phyloP scores from a whole-genome alignment of 53 echinoderm and acorn worm species.

The Actinopyga echinites region DNA sequence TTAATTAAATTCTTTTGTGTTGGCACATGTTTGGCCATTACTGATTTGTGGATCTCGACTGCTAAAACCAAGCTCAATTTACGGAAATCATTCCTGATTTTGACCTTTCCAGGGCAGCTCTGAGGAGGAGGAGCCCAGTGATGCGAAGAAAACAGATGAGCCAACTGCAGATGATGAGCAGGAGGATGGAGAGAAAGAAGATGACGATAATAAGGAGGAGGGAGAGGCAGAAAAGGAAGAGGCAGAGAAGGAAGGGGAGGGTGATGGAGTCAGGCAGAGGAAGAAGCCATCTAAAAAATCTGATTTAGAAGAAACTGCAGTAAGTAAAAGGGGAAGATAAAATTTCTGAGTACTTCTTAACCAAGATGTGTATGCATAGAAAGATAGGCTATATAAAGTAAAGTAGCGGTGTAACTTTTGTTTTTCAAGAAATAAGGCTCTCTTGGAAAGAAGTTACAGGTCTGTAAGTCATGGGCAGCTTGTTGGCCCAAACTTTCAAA shows the following conservation, averaged over 20 bases:
- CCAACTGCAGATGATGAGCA: conserved; percentile 66
- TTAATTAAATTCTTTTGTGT: too few species aligned
- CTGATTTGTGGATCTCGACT: too few species aligned
- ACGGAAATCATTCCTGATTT: too few species aligned
- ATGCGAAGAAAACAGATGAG: conserved; percentile 72
- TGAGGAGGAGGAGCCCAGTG: conserved; percentile 20
- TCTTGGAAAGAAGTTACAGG: too few species aligned
- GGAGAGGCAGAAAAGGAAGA: conserved; percentile 42
- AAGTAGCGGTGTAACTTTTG: too few species aligned
- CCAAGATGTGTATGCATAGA: too few species aligned
- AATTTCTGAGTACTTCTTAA: neutral
- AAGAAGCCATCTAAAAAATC: conserved; percentile 57
- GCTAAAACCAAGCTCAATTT: too few species aligned
- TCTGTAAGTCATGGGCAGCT: too few species aligned
- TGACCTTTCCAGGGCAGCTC: conserved; percentile 45
- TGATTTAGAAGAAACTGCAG: conserved; percentile 41
- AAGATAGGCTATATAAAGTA: too few species aligned
- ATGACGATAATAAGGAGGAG: conserved; percentile 22
- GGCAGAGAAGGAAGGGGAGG: conserved; percentile 57
- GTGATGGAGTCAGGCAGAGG: conserved; percentile 35
- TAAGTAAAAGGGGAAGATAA: neutral
- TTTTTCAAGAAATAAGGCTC: too few species aligned
- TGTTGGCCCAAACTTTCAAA: too few species aligned
- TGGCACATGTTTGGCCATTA: too few species aligned
- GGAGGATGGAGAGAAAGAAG: conserved; percentile 37